Evolutionary conservation across 2,113 vertebrate species (phyloP), one percentile per base, ranked within the genome.

Genomic region (Acrocephalus arundinaceus): DNA sequence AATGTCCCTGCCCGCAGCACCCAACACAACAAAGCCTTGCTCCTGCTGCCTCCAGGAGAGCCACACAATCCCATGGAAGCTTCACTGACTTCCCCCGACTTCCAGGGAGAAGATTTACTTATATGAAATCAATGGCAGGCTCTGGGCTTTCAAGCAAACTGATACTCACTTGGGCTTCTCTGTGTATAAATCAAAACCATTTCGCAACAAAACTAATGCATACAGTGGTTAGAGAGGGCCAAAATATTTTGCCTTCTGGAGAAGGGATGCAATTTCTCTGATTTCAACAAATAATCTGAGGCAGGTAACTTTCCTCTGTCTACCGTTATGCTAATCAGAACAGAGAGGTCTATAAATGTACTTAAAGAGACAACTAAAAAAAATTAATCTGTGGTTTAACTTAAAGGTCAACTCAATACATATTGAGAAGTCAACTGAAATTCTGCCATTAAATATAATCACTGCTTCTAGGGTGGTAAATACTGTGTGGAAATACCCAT

Each of bases 341-440:
- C 80, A 68, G 82, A 96, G 70, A 95, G 90, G 88, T 93, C 92
- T 95, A 94, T 96, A 96, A 97, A 97, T 48, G 88, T 81, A 84
- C 90, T 96, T 92, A 87, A 93, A 86, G 63, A 84, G 92, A 90
- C 93, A 94, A 96, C 91, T 89, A 93, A 94, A 96, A 97, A 96
- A 90, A 94, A 93, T 82, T 96, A 97, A 95, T 91, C 90, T 94
- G 89, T 79, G 84, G 80, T 94, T 97, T 95, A 96, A 96, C 94
- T 88, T 96, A 94, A 97, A 96, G 96, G 96, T 97, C 96, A 96
- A 78, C 80, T 81, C 94, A 96, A 96, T 95, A 82, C 84, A 97
- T 97, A 96, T 68, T 89, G 94, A 96, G 92, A 96, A 96, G 95
- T 95, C 96, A 97, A 96, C 94, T 82, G 95, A 96, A 96, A 94